These are phyloP conservation scores for Odocoileus hemionus DNA, from an alignment of 2,113 vertebrate species.

Conservation along the genomic window DNA sequence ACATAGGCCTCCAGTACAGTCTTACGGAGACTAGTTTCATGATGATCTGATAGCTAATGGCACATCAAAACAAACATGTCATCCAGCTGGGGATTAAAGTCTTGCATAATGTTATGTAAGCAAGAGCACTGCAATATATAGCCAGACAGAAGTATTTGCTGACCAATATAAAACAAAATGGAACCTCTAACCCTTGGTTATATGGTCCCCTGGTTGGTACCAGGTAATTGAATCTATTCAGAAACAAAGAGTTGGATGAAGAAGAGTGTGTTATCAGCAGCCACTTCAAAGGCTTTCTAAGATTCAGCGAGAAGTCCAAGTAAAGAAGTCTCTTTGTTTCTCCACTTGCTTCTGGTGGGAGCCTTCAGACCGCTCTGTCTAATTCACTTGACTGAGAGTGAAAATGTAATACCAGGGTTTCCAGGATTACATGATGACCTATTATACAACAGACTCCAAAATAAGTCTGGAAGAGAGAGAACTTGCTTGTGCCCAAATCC, in stretches of 20 bases:
- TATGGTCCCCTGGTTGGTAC: neutral
- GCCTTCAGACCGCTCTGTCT: neutral
- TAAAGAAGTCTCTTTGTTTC: neutral
- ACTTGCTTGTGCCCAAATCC: neutral
- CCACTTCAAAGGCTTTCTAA: neutral
- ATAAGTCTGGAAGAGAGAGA: neutral
- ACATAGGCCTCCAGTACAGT: neutral
- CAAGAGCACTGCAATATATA: neutral
- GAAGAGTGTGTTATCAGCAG: neutral
- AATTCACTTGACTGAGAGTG: neutral
- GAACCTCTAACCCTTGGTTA: neutral
- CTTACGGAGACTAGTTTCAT: neutral
- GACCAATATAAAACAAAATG: neutral
- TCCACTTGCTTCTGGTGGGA: neutral
- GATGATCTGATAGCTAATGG: neutral
- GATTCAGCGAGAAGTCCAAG: neutral
- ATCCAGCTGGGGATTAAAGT: neutral
- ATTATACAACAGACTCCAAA: neutral
- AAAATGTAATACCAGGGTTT: neutral
- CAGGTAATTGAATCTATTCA: neutral
- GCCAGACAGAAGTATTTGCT: neutral
- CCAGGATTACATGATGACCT: neutral
- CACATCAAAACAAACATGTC: neutral
- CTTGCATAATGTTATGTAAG: neutral
- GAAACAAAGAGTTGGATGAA: neutral